A percentile compares a stretch with the other conserved stretches of the same genome.
Conservation (phyloP, 2,888 invertebrate genomes). For the Acronicta aceris region DNA sequence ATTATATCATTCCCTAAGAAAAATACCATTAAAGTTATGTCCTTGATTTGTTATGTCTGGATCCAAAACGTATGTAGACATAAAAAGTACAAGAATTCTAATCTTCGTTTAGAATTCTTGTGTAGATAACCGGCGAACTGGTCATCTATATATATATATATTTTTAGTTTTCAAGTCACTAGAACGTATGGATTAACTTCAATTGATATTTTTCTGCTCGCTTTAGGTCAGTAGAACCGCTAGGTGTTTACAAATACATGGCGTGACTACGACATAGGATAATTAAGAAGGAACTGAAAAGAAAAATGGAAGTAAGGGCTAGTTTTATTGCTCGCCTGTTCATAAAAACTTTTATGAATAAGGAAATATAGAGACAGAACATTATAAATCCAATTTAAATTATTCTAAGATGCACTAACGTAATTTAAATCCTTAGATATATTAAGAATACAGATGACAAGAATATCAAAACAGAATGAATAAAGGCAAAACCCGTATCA, state of each 20-base stretch:
- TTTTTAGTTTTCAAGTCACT: slow-evolving; percentile 19
- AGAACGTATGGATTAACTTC: slow-evolving; percentile 33
- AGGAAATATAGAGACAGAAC: background rate
- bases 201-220: slow-evolving; percentile 19
- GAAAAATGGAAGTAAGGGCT: background rate
- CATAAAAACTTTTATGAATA: background rate
- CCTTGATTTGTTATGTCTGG: background rate
- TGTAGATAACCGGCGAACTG: no score
- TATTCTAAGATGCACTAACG: no score
- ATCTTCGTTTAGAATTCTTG: slow-evolving; percentile 20
- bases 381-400: background rate
- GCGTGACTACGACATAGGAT: slow-evolving; percentile 10
- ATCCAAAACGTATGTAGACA: slow-evolving; percentile 8
- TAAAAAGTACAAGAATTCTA: slow-evolving; percentile 12
- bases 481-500: slow-evolving; percentile 58
- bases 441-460: slow-evolving; percentile 16
- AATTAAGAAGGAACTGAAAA: slow-evolving; percentile 8
- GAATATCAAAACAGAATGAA: slow-evolving; percentile 19
- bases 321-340: background rate
- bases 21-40: background rate
- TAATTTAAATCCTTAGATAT: background rate
- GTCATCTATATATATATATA: no score
- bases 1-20: background rate
- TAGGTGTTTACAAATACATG: background rate
- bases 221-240: slow-evolving; percentile 1